A percentile compares a stretch with the other conserved stretches of the same genome.
Conservation (phyloP, 37 sponge, comb jelly and placozoan genomes). For the Ianthella basta region DNA sequence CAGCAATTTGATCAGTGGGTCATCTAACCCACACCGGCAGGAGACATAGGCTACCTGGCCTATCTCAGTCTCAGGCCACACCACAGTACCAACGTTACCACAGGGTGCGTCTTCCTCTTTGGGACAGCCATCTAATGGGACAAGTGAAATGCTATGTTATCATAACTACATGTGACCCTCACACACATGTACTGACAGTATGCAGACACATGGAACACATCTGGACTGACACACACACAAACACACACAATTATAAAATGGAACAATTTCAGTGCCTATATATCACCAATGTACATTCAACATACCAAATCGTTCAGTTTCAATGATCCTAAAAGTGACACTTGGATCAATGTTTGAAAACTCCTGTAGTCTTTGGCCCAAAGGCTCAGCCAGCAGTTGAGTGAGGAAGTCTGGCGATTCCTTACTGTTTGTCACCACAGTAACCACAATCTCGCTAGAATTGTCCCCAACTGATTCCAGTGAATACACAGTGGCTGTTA, state of each 20-base stretch:
- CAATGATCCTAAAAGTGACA: not conserved
- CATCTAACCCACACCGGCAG: constrained; percentile 53
- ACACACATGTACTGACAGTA: no score
- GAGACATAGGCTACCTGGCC: constrained; percentile 4
- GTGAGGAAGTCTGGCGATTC: not conserved
- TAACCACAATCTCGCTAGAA: not conserved
- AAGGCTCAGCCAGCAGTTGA: not conserved
- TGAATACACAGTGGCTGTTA: not conserved
- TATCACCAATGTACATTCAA: no score
- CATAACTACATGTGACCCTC: no score
- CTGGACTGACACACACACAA: no score
- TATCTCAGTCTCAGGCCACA: constrained; percentile 54
- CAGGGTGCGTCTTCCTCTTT: not conserved
- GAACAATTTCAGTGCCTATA: no score
- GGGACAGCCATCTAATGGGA: constrained; percentile 9
- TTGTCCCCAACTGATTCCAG: not conserved
- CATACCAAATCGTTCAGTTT: not conserved
- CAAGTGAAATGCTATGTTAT: not conserved
- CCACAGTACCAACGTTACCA: not conserved
- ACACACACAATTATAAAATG: no score
- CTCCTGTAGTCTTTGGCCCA: not conserved
- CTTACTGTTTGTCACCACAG: not conserved
- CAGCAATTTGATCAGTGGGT: not conserved
- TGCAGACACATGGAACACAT: no score
- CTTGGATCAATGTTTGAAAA: not conserved